Evolutionary conservation across 1,140 invertebrate species (phyloP).

Genomic region (Eurytemora carolleeae): DNA sequence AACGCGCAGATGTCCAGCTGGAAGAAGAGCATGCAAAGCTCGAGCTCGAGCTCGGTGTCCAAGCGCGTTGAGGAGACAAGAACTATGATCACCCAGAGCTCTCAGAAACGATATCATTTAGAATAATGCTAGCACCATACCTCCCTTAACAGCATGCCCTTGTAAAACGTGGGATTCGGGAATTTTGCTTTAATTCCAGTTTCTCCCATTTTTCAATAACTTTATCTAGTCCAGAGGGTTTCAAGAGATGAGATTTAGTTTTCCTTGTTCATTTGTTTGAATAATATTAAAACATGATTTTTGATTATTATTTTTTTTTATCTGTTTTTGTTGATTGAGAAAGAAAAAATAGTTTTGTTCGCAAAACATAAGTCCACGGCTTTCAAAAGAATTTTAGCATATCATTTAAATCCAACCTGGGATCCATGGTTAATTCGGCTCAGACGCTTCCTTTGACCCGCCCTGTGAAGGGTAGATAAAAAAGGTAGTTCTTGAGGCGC

Average conservation of each 20-base stretch:
- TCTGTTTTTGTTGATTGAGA: no score
- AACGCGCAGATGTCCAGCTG: background rate
- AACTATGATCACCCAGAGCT: slow-evolving; percentile 13
- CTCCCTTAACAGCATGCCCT: background rate
- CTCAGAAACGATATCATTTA: slow-evolving; percentile 14
- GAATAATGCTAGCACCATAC: slow-evolving; percentile 3
- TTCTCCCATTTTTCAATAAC: background rate
- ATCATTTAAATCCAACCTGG: no score
- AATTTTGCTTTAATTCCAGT: background rate
- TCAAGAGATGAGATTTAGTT: background rate
- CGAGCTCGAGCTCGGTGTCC: background rate
- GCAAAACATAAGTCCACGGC: no score
- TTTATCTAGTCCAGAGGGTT: background rate
- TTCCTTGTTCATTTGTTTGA: background rate
- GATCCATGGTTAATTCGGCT: no score
- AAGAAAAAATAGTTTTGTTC: no score
- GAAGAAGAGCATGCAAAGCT: background rate
- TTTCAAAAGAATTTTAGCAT: no score
- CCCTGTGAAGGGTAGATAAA: no score
- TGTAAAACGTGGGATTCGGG: background rate
- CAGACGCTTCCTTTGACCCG: no score
- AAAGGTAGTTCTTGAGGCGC: no score
- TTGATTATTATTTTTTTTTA: no score
- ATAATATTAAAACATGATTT: background rate
- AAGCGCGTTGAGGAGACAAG: slow-evolving; percentile 7